A percentile compares a stretch with the other conserved stretches of the same genome.
Conservation (phyloP, 23 tunicate genomes). For the Ciona savignyi region DNA sequence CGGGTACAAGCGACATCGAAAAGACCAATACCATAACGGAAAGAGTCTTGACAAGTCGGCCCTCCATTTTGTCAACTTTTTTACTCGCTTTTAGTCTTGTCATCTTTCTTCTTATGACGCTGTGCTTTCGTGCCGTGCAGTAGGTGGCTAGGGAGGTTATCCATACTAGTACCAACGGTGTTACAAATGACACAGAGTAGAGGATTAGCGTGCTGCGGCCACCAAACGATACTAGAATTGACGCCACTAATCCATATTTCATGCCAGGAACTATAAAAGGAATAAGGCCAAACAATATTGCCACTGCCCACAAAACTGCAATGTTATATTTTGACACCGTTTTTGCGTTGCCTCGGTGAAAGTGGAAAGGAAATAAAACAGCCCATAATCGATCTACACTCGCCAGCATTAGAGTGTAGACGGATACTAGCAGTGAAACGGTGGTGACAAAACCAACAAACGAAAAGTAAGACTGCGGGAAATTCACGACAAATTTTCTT, state of each 20-base stretch:
- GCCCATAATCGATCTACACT: slow-evolving; percentile 44
- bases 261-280: slow-evolving; percentile 26
- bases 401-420: slow-evolving; percentile 62
- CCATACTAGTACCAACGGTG: slow-evolving; percentile 63
- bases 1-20: slow-evolving; percentile 32
- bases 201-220: slow-evolving; percentile 18
- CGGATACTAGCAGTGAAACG: slow-evolving; percentile 26
- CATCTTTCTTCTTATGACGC: slow-evolving; percentile 9
- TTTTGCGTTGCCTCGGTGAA: slow-evolving; percentile 3
- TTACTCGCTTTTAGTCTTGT: background rate
- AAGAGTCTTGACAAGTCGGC: slow-evolving; percentile 33
- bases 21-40: slow-evolving; percentile 57
- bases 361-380: slow-evolving; percentile 20
- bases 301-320: slow-evolving; percentile 15
- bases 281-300: slow-evolving; percentile 5
- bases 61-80: slow-evolving; percentile 24
- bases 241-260: slow-evolving; percentile 23
- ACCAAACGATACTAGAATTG: slow-evolving; percentile 19
- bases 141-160: slow-evolving; percentile 34
- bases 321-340: slow-evolving; percentile 4
- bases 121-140: slow-evolving; percentile 21
- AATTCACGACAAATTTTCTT: slow-evolving; percentile 5
- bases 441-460: slow-evolving; percentile 40
- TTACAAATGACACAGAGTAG: slow-evolving; percentile 23
- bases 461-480: background rate